Conservation (phyloP, 2,888 invertebrate genomes). For the Stictocephala bisonia region DNA sequence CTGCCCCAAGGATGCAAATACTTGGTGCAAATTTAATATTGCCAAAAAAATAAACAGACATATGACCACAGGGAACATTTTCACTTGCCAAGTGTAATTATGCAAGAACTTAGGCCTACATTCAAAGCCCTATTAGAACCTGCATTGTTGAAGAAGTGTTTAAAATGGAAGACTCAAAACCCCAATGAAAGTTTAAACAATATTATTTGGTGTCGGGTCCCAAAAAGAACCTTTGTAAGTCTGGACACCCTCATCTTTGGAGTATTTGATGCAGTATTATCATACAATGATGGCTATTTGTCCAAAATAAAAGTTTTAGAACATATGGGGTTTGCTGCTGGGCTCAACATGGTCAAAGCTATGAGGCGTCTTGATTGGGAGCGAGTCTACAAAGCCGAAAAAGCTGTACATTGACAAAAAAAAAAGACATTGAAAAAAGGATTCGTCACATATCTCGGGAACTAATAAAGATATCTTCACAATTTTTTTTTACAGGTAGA, state of each 20-base stretch:
- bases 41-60: constrained; percentile 8
- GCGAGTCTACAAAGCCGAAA: neutral
- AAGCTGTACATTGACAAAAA: no score
- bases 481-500: no score
- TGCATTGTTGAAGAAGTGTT: constrained; percentile 22
- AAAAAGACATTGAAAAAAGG: constrained; percentile 8
- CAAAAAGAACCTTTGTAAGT: constrained; percentile 42
- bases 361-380: neutral
- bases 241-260: constrained; percentile 34
- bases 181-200: constrained; percentile 16
- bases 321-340: neutral
- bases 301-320: constrained; percentile 7
- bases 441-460: neutral
- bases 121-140: constrained; percentile 12
- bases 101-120: constrained; percentile 4
- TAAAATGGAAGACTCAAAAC: constrained; percentile 23
- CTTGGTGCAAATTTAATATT: constrained; percentile 2
- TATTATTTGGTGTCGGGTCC: constrained; percentile 32
- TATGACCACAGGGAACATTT: constrained; percentile 20
- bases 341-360: constrained; percentile 1
- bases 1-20: neutral
- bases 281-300: constrained; percentile 18
- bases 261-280: constrained; percentile 29
- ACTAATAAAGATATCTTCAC: neutral
- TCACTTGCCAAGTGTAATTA: constrained; percentile 18